Evolutionary conservation across 1,140 invertebrate species (phyloP).

Genomic region (Drosophila varians): DNA sequence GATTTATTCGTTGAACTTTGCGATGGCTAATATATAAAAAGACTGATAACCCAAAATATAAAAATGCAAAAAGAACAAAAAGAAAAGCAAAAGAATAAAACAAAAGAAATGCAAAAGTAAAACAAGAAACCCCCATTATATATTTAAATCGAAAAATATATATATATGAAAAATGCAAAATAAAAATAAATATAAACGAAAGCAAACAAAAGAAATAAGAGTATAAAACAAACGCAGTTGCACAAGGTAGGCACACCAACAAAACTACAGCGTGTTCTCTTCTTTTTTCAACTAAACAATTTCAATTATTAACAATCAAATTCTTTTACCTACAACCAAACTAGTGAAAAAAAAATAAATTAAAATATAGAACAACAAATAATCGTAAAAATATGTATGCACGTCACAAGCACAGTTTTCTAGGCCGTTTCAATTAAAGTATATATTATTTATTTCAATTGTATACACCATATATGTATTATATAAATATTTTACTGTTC

Average conservation of each 20-base stretch:
- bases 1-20: slow-evolving; percentile 84
- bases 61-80: slow-evolving; percentile 56
- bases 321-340: slow-evolving; percentile 40
- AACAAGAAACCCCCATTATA: slow-evolving; percentile 59
- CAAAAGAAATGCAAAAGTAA: slow-evolving; percentile 45
- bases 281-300: slow-evolving; percentile 72
- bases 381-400: slow-evolving; percentile 70
- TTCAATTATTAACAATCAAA: slow-evolving; percentile 65
- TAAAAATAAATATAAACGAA: slow-evolving; percentile 45
- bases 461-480: slow-evolving; percentile 60
- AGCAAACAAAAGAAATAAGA: slow-evolving; percentile 68
- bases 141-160: slow-evolving; percentile 67
- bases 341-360: slow-evolving; percentile 36
- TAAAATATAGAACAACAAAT: slow-evolving; percentile 41
- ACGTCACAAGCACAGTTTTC: slow-evolving; percentile 78
- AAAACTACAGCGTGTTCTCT: slow-evolving; percentile 74
- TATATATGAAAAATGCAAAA: slow-evolving; percentile 48
- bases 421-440: slow-evolving; percentile 73
- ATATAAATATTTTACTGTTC: slow-evolving; percentile 58
- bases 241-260: slow-evolving; percentile 83
- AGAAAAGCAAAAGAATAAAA: slow-evolving; percentile 32
- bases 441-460: slow-evolving; percentile 72
- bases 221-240: slow-evolving; percentile 82
- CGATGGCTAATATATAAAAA: slow-evolving; percentile 83
- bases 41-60: slow-evolving; percentile 75